Percentiles rank a stretch among this genome's conserved stretches.
phyloP scores from a whole-genome alignment of 2,797 vertebrate species.

The Hypotaenidia okinawae region DNA sequence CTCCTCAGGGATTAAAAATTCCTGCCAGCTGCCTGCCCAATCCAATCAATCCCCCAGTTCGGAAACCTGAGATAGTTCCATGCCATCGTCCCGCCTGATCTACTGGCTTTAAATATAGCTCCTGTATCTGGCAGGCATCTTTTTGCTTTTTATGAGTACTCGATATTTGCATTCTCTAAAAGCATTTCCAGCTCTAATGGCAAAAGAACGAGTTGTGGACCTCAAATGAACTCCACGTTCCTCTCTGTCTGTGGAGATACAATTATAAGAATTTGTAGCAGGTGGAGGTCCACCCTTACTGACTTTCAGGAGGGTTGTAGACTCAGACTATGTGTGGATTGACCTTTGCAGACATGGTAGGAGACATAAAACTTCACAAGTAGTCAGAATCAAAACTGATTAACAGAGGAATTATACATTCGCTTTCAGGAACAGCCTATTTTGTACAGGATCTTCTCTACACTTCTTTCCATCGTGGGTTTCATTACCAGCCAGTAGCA shows the following conservation, averaged over 20 bases:
- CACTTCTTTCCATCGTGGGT: background rate
- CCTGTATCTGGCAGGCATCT: background rate
- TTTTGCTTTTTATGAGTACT: background rate
- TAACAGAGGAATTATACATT: background rate
- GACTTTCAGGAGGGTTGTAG: background rate
- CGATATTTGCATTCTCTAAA: background rate
- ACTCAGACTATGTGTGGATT: background rate
- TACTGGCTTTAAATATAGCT: background rate
- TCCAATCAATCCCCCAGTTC: rapidly evolving
- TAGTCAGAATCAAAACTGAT: background rate
- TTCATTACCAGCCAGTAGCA: background rate
- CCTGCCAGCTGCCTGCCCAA: rapidly evolving
- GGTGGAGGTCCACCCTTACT: background rate
- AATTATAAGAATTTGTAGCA: background rate
- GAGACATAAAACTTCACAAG: background rate
- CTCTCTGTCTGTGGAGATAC: background rate
- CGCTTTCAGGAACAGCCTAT: background rate
- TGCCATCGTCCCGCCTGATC: background rate
- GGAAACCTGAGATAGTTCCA: background rate
- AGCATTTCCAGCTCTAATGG: background rate
- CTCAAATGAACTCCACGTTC: background rate
- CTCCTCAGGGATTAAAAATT: background rate
- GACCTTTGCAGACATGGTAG: background rate
- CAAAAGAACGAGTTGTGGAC: background rate
- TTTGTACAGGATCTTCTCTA: background rate